These are phyloP conservation scores for Zalophus californianus DNA, from an alignment of 2,797 vertebrate genomes.

Conservation along the genomic window DNA sequence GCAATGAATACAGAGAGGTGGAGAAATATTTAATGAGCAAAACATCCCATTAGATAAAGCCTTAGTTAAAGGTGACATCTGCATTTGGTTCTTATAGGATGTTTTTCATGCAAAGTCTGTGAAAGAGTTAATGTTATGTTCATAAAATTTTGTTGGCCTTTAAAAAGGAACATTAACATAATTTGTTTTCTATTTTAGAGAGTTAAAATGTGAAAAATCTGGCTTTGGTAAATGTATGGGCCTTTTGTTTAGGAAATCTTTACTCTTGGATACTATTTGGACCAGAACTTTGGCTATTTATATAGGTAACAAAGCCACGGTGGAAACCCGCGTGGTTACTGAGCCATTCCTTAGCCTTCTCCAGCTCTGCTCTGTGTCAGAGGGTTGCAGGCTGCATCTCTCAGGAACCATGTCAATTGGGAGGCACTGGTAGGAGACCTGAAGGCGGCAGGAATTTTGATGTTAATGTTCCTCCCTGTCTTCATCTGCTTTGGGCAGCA, in stretches of 20 bases:
- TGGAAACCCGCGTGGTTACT: not conserved
- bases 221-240: not conserved
- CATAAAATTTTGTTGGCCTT: not conserved
- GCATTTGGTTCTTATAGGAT: conserved; percentile 1
- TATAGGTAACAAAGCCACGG: not conserved
- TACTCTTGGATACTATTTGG: not conserved
- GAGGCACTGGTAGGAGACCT: not conserved
- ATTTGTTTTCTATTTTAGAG: conserved; percentile 27
- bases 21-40: not conserved
- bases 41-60: conserved; percentile 10
- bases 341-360: not conserved
- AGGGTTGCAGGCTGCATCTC: not conserved
- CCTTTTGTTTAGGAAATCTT: not conserved
- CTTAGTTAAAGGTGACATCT: not conserved
- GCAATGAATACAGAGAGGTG: not conserved
- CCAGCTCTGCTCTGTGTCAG: not conserved
- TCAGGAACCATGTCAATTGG: not conserved
- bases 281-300: not conserved
- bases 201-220: conserved; percentile 24
- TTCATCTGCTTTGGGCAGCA: not conserved
- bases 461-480: not conserved
- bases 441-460: not conserved
- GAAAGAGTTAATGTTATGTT: not conserved
- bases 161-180: not conserved
- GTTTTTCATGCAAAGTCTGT: not conserved